phyloP scores from a whole-genome alignment of 2,888 invertebrate species.

The Apamea sordens region DNA sequence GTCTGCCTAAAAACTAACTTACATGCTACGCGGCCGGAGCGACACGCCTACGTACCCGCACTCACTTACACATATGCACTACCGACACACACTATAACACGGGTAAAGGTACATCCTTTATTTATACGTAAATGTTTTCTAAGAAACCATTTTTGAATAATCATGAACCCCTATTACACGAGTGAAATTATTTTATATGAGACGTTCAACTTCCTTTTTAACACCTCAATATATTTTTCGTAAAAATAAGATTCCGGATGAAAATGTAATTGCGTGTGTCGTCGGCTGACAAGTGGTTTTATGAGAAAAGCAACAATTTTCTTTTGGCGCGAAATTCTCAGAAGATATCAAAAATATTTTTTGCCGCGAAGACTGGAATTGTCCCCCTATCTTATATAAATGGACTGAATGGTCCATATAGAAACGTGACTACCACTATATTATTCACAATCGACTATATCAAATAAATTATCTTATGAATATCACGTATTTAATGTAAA shows the following conservation, averaged over 20 bases:
- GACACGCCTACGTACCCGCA: too few species aligned
- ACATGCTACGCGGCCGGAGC: too few species aligned
- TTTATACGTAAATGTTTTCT: background rate
- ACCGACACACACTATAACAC: too few species aligned
- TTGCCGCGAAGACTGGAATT: slow-evolving; percentile 5
- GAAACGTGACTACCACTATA: slow-evolving; percentile 39
- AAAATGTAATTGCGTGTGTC: slow-evolving; percentile 83
- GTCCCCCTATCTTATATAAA: slow-evolving; percentile 20
- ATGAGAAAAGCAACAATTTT: slow-evolving; percentile 70
- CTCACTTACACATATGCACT: too few species aligned
- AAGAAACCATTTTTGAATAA: slow-evolving; percentile 25
- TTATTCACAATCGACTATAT: slow-evolving; percentile 43
- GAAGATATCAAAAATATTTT: slow-evolving; percentile 29
- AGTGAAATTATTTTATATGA: slow-evolving; percentile 48
- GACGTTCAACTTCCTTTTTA: slow-evolving; percentile 70
- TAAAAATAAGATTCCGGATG: slow-evolving; percentile 78
- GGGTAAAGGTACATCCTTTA: background rate
- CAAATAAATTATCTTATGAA: slow-evolving; percentile 37
- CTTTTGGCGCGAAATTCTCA: slow-evolving; percentile 42
- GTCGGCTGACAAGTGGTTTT: slow-evolving; percentile 80
- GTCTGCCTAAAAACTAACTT: too few species aligned
- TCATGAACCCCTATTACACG: slow-evolving; percentile 42
- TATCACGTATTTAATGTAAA: slow-evolving; percentile 52
- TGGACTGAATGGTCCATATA: slow-evolving; percentile 39
- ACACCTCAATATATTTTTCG: slow-evolving; percentile 74